phyloP scores from a whole-genome alignment of 2,113 vertebrate species.

The Ptilorrhoa leucosticta region DNA sequence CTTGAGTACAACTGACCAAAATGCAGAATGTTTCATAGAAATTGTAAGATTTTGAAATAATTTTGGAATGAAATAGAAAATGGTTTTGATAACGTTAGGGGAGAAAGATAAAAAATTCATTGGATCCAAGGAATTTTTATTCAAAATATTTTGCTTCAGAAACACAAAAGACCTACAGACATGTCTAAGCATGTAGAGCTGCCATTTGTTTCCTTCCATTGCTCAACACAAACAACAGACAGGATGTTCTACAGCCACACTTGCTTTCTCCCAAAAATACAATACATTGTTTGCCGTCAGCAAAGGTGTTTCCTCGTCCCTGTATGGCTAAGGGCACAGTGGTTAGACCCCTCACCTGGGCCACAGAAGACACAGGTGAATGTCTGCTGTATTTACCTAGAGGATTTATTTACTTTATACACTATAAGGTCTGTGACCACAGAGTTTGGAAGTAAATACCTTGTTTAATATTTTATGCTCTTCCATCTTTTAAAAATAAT shows the following conservation, averaged over 20 bases:
- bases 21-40: background rate
- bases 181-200: background rate
- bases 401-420: background rate
- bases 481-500: background rate
- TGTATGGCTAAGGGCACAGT: too few species aligned
- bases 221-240: background rate
- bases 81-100: fast-evolving
- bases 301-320: background rate
- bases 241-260: fast-evolving
- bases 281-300: fast-evolving
- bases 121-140: background rate
- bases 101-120: background rate
- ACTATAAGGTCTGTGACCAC: background rate
- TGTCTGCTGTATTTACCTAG: background rate
- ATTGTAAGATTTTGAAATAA: background rate
- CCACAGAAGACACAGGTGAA: background rate
- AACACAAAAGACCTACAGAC: background rate
- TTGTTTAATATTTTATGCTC: background rate
- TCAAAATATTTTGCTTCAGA: background rate
- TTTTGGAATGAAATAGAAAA: background rate
- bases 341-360: background rate
- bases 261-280: background rate
- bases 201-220: background rate
- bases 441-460: background rate
- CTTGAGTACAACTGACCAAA: background rate